Percentiles rank a stretch among this genome's conserved stretches.
Conservation (phyloP, 1,140 invertebrate species). For the Drosophila bocqueti region DNA sequence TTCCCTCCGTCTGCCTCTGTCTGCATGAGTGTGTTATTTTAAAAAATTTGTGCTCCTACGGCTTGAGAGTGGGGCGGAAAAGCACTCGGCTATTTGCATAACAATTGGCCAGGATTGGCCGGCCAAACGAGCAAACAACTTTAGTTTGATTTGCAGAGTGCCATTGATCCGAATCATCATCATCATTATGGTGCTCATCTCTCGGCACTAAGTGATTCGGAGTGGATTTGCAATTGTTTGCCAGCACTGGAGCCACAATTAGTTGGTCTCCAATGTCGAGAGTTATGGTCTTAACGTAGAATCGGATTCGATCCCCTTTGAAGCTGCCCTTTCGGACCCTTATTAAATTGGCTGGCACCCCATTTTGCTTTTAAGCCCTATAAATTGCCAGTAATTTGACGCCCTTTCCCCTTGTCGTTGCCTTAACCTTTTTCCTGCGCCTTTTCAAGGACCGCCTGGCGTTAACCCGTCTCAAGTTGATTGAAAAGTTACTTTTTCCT, state of each 20-base stretch:
- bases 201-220: slow-evolving; percentile 30
- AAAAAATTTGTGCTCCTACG: slow-evolving; percentile 64
- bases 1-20: neutral
- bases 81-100: slow-evolving; percentile 76
- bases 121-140: slow-evolving; percentile 55
- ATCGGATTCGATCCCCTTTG: slow-evolving; percentile 2
- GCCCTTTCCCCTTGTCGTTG: neutral
- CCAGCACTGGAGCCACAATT: slow-evolving; percentile 27
- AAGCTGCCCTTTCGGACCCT: slow-evolving; percentile 28
- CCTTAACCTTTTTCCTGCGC: slow-evolving; percentile 25
- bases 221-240: slow-evolving; percentile 46
- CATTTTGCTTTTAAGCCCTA: slow-evolving; percentile 1
- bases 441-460: slow-evolving; percentile 1
- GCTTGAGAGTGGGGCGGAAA: slow-evolving; percentile 44
- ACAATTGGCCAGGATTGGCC: slow-evolving; percentile 63
- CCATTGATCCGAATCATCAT: slow-evolving; percentile 39
- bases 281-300: slow-evolving; percentile 33
- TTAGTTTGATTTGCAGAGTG: slow-evolving; percentile 59
- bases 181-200: slow-evolving; percentile 40
- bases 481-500: slow-evolving; percentile 72
- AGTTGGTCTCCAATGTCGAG: slow-evolving; percentile 18
- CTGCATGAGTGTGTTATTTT: slow-evolving; percentile 56
- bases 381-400: slow-evolving; percentile 51
- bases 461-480: slow-evolving; percentile 74
- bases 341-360: slow-evolving; percentile 21